Evolutionary conservation across 2,113 vertebrate species (phyloP).

Genomic region (Trichomycterus rosablanca): DNA sequence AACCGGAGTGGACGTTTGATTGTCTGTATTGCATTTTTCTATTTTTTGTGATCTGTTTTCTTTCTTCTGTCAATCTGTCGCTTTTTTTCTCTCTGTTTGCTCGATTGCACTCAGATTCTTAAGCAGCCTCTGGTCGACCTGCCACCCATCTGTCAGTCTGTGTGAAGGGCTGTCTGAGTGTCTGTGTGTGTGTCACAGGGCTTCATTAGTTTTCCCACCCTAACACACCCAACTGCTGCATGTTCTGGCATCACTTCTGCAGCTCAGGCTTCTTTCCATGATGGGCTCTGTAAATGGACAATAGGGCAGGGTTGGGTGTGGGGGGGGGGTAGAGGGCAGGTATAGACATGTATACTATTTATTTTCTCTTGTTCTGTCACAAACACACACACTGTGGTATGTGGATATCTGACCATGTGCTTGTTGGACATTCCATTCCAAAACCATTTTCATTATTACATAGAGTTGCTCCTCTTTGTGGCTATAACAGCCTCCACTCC

Average conservation of each 20-base stretch:
- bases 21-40: not conserved
- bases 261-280: conserved; percentile 21
- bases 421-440: too few species aligned
- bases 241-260: conserved; percentile 11
- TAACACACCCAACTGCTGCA: conserved; percentile 19
- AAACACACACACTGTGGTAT: too few species aligned
- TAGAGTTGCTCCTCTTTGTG: too few species aligned
- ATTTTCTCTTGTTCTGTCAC: too few species aligned
- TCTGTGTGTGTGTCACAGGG: conserved; percentile 34
- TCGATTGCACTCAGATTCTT: conserved; percentile 23
- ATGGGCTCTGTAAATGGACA: conserved; percentile 31
- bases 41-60: not conserved
- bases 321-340: not conserved
- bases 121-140: conserved; percentile 27
- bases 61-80: too few species aligned
- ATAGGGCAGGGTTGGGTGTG: conserved; percentile 26
- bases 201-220: conserved; percentile 30
- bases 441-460: too few species aligned
- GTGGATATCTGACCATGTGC: too few species aligned
- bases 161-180: too few species aligned
- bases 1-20: too few species aligned
- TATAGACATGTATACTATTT: conserved; percentile 7
- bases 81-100: not conserved
- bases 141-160: conserved; percentile 35
- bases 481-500: too few species aligned